These are phyloP conservation scores for Pomatostomus ruficeps DNA, from an alignment of 2,113 vertebrate species.

Conservation along the genomic window DNA sequence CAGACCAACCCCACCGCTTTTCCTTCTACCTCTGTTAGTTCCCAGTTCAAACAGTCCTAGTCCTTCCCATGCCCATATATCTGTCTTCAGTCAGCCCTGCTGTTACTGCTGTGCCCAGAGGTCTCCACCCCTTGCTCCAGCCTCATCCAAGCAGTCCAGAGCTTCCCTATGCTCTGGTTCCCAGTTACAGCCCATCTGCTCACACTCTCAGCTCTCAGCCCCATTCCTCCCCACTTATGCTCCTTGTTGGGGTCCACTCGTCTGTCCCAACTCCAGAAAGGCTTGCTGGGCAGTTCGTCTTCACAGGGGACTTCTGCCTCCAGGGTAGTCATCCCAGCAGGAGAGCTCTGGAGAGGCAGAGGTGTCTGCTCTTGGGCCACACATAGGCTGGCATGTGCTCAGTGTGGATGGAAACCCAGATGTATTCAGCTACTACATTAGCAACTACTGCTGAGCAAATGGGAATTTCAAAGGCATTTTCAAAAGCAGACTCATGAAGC, in stretches of 20 bases:
- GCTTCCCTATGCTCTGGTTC: neutral
- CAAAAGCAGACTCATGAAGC: neutral
- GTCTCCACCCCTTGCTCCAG: neutral
- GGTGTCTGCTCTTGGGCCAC: neutral
- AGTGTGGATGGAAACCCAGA: neutral
- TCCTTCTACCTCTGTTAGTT: neutral
- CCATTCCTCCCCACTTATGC: neutral
- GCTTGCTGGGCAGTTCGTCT: neutral
- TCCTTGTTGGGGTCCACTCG: neutral
- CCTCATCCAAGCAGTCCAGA: neutral
- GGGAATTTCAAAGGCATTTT: neutral
- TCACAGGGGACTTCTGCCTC: neutral
- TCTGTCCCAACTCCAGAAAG: neutral
- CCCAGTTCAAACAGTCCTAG: neutral
- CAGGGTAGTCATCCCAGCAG: neutral
- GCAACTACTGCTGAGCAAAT: neutral
- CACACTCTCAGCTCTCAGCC: neutral
- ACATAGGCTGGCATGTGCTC: accelerated
- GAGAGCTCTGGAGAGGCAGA: neutral
- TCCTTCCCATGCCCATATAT: neutral
- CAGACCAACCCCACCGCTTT: neutral
- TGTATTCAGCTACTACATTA: neutral
- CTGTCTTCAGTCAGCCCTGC: neutral
- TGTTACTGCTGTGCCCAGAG: neutral
- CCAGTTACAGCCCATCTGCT: neutral